Evolutionary conservation across 2,113 vertebrate species (phyloP).

Genomic region (Aptenodytes patagonicus): DNA sequence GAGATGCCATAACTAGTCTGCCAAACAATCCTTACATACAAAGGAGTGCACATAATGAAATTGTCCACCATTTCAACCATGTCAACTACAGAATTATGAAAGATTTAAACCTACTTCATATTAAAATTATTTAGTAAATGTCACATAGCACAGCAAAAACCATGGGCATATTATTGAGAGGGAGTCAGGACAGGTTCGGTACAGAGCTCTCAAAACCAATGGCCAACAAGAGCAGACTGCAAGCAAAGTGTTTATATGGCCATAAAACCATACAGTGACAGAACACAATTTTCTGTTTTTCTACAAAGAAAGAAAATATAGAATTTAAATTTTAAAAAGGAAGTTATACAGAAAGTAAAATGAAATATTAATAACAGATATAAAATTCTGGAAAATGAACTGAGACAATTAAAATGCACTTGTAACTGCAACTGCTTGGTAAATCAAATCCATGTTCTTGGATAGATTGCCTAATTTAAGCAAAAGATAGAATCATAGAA

Average conservation of each 20-base stretch:
- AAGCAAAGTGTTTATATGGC: not conserved
- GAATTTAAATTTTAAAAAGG: not conserved
- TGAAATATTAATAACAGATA: not conserved
- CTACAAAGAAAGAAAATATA: not conserved
- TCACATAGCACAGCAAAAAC: not conserved
- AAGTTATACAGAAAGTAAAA: not conserved
- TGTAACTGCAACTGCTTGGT: not conserved
- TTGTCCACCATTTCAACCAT: not conserved
- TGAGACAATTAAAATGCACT: not conserved
- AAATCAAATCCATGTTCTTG: not conserved
- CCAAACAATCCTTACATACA: not conserved
- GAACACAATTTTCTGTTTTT: not conserved
- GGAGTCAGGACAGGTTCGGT: not conserved
- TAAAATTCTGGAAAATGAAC: not conserved
- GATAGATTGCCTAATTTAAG: not conserved
- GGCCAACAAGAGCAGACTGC: not conserved
- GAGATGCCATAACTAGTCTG: not conserved
- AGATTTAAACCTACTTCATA: constrained; percentile 5
- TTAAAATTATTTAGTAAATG: constrained; percentile 14
- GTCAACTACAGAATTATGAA: not conserved
- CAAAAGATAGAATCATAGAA: not conserved
- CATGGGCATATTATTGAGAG: fast-evolving
- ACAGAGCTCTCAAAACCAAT: not conserved
- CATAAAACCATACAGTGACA: not conserved
- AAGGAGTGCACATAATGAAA: not conserved